A percentile compares a stretch with the other conserved stretches of the same genome.
phyloP scores from a whole-genome alignment of 2,888 invertebrate species.

The Aphidoletes aphidimyza region DNA sequence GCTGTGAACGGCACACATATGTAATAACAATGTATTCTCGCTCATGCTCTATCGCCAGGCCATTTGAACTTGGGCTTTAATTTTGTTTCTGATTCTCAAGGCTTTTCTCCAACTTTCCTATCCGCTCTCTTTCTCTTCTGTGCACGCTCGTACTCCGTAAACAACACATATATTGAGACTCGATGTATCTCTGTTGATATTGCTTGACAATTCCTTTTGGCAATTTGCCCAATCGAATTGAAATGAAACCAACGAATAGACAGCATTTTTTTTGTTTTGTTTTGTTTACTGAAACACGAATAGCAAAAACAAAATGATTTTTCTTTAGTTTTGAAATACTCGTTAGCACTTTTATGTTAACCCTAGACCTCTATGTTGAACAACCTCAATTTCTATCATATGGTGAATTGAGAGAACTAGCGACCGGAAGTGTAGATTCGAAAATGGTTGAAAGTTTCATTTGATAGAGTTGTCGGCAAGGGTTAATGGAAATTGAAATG shows the following conservation, averaged over 20 bases:
- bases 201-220: conserved; percentile 35
- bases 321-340: too few species aligned
- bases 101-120: conserved; percentile 27
- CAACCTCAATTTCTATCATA: neutral
- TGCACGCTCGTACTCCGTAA: neutral
- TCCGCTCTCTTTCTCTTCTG: neutral
- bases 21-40: neutral
- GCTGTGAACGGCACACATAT: neutral
- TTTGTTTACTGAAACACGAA: neutral
- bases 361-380: neutral
- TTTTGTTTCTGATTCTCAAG: conserved; percentile 14
- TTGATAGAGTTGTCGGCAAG: neutral
- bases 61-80: neutral
- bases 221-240: conserved; percentile 31
- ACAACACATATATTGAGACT: neutral
- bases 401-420: neutral
- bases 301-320: neutral
- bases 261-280: neutral
- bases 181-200: neutral
- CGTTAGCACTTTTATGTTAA: conserved; percentile 4
- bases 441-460: neutral
- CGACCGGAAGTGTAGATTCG: too few species aligned
- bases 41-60: neutral
- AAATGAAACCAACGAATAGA: conserved; percentile 2
- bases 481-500: too few species aligned